Conservation (phyloP, 1,140 invertebrate genomes). For the Drosophila oshimai region DNA sequence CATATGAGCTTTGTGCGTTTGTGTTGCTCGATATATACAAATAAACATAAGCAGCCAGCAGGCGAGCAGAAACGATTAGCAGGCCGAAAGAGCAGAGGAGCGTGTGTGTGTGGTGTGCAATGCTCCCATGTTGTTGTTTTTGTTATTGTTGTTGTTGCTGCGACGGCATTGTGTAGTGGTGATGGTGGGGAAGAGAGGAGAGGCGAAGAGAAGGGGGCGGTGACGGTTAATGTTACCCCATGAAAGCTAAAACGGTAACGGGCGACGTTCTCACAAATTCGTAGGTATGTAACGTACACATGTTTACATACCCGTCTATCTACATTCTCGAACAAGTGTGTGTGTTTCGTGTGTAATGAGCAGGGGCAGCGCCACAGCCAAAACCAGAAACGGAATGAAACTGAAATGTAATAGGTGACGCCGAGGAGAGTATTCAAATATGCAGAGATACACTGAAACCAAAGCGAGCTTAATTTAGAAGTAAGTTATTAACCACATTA, state of each 20-base stretch:
- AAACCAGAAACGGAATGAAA: slow-evolving; percentile 75
- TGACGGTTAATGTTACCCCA: slow-evolving; percentile 58
- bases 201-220: not conserved
- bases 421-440: slow-evolving; percentile 36
- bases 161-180: slow-evolving; percentile 33
- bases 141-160: slow-evolving; percentile 49
- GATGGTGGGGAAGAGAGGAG: slow-evolving; percentile 4
- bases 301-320: slow-evolving; percentile 45
- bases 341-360: slow-evolving; percentile 66
- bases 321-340: slow-evolving; percentile 21
- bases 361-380: slow-evolving; percentile 43
- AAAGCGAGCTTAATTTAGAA: not conserved
- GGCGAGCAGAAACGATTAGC: slow-evolving; percentile 76
- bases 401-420: slow-evolving; percentile 61
- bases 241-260: slow-evolving; percentile 77
- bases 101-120: slow-evolving; percentile 43
- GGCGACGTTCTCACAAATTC: slow-evolving; percentile 63
- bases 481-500: too few relatives aligned
- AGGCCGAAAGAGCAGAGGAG: slow-evolving; percentile 39
- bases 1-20: slow-evolving; percentile 74
- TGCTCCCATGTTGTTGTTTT: slow-evolving; percentile 47
- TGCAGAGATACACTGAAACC: slow-evolving; percentile 1
- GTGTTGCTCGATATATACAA: slow-evolving; percentile 81
- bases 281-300: slow-evolving; percentile 45
- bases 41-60: slow-evolving; percentile 78